phyloP scores from a whole-genome alignment of 2,797 vertebrate species.

The Hephaestus fuliginosus region DNA sequence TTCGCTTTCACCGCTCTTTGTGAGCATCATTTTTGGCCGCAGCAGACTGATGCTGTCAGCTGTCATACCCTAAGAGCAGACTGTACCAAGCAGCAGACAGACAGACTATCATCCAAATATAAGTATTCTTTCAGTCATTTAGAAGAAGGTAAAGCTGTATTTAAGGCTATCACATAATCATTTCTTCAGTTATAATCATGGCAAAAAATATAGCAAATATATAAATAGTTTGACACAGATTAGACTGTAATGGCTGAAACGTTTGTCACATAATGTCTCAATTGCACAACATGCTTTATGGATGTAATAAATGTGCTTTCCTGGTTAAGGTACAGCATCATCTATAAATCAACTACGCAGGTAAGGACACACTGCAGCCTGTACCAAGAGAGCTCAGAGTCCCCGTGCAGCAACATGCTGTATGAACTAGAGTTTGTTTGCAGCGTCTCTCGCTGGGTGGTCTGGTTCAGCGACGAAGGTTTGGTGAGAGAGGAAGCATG shows the following conservation, averaged over 20 bases:
- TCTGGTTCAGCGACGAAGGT: slow-evolving; percentile 43
- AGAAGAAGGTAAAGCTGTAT: background rate
- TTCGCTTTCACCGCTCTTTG: background rate
- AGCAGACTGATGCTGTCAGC: background rate
- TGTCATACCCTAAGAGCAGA: background rate
- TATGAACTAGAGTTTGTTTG: slow-evolving; percentile 52
- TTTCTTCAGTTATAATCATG: background rate
- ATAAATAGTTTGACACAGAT: background rate
- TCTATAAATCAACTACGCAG: slow-evolving; percentile 19
- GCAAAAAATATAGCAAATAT: background rate
- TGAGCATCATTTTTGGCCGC: background rate
- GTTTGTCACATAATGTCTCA: background rate
- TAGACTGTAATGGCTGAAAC: background rate
- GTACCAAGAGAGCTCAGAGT: background rate
- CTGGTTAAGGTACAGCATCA: background rate
- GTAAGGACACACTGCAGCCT: slow-evolving; percentile 1
- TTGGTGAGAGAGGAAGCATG: slow-evolving; percentile 69
- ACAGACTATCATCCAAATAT: background rate
- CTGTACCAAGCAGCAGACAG: background rate
- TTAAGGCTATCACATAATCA: background rate
- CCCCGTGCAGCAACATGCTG: slow-evolving; percentile 3
- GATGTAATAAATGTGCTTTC: background rate
- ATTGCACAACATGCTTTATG: background rate
- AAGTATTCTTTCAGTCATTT: background rate
- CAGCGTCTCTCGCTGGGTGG: slow-evolving; percentile 72